A percentile compares a stretch with the other conserved stretches of the same genome.
These are phyloP conservation scores for Aleiodes sp. DNA, from an alignment of 1,140 invertebrate genomes.

Conservation along the genomic window DNA sequence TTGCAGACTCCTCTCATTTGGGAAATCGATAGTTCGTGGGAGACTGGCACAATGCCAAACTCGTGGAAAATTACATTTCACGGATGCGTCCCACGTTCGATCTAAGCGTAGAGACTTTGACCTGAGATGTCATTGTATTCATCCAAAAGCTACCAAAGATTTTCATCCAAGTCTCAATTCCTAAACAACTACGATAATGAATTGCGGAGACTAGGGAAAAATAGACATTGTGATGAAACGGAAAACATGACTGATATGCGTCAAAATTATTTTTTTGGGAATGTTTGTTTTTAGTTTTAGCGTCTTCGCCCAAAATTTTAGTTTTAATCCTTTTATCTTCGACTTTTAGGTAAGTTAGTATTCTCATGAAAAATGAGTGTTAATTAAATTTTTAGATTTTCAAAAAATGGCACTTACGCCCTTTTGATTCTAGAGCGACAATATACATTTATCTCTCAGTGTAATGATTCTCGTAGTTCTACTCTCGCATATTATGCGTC, in stretches of 20 bases:
- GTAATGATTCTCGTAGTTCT: neutral
- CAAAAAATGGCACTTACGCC: neutral
- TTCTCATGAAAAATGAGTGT: too few species aligned
- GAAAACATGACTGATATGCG: too few species aligned
- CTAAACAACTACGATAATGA: too few species aligned
- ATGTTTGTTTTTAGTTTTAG: too few species aligned
- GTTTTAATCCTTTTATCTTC: too few species aligned
- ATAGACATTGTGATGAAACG: too few species aligned
- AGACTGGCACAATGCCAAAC: constrained; percentile 42
- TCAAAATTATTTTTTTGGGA: too few species aligned
- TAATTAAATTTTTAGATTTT: too few species aligned
- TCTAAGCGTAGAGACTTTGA: constrained; percentile 2
- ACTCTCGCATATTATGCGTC: constrained; percentile 8
- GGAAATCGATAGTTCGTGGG: constrained; percentile 12
- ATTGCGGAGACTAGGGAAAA: too few species aligned
- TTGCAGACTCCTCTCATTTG: constrained; percentile 4
- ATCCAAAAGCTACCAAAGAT: neutral
- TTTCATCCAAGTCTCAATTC: too few species aligned
- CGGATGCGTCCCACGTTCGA: neutral
- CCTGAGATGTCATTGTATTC: neutral
- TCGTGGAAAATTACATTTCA: constrained; percentile 43
- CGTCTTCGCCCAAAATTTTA: too few species aligned
- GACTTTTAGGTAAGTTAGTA: too few species aligned
- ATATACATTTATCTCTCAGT: neutral
- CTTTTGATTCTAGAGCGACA: neutral